Evolutionary conservation across 2,113 vertebrate species (phyloP), one percentile per base, ranked within the genome.

Genomic region (Sorex araneus): DNA sequence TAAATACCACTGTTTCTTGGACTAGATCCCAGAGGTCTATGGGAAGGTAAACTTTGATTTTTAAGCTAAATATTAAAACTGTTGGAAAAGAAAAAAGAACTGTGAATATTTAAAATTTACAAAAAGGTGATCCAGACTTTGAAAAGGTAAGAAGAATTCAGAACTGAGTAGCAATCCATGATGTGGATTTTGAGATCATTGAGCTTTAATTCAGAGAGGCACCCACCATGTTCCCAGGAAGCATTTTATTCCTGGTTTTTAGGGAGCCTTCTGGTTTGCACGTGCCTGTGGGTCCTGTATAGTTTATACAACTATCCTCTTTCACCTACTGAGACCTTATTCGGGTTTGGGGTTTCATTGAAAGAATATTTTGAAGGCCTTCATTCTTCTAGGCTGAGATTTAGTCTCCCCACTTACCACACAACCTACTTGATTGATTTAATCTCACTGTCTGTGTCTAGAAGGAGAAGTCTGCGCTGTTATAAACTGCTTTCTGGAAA

Each of bases 311-410:
- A 63, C 50, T 94, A 4, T 80, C 36, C 63, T 84, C 18, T 83
- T 83, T 70, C 82, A 86, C 73, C 60, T 0, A 0, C 30, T 8
- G 73, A 80, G 84, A 87, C 34, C 57, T 84, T 77, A 80, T 36
- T 91, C 27, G 57, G 57, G 25, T 77, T 92, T 91, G 83, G 63
- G 80, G 67, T 83, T 89, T 80, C 47, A 84, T 67, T 77, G 73
- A 77, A 92, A 95, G 67, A 94, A 86, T 87, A 76, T 86, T 92
- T 93, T 86, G 40, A 70, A 67, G 71, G n/a, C 80, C n/a, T 95
- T 40, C 67, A 28, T 95, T 40, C 67, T 83, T 84, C 40, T 81
- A 76, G 91, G 67, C 47, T 89, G 86, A 95, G 32, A 83, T 83
- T 89, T 83, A 67, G 69, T 85, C 40, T 40, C 54, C 50, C 54